Base-by-base conservation (phyloP, 2,113 vertebrate species). In the Marmota flaviventris region DNA sequence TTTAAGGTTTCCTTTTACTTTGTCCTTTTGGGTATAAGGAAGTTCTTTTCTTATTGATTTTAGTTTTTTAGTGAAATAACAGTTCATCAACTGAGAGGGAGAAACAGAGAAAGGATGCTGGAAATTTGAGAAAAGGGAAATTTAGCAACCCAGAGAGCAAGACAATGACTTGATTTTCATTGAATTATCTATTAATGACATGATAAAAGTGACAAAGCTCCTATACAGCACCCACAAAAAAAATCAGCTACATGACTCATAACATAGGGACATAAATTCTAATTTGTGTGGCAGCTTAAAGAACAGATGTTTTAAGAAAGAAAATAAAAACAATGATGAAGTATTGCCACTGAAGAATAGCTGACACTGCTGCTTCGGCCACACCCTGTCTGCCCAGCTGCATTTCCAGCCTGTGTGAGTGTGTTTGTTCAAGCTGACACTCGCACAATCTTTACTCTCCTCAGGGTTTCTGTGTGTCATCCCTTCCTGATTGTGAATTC, bases 281-380 rank as follows among this genome's bases (percentile, higher is more conserved):
- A 42, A 67, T 56, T 85, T 78, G 53, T 65, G 83, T 16, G 17
- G 75, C 2, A 42, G 6, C 16, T 10, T 48, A 70, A 95, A 48
- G 37, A 76, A 70, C 34, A 69, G 37, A 58, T 89, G 72, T 77
- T 92, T 85, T 89, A 79, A 93, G 78, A 72, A 84, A 73, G 48
- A 76, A 82, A 61, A 73, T 53, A 63, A 85, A 72, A 95, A 83
- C 0, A n/a, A 94, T 53, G 29, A n/a, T 16, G 13, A 77, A 65
- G n/a, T 22, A 69, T 92, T 61, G 89, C 37, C 85, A 76, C 12
- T 8, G 58, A 93, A 58, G 67, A 56, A 45, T 56, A 70, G 45
- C 32, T 67, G 77, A 73, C 32, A 45, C 39, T 83, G 32, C 91
- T 16, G 85, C 16, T 61, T 32, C 4, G 17, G 82, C 37, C 20